Evolutionary conservation across 2,113 vertebrate genomes (phyloP), one percentile per base, ranked within the genome.

Genomic region (Falcunculus frontatus): DNA sequence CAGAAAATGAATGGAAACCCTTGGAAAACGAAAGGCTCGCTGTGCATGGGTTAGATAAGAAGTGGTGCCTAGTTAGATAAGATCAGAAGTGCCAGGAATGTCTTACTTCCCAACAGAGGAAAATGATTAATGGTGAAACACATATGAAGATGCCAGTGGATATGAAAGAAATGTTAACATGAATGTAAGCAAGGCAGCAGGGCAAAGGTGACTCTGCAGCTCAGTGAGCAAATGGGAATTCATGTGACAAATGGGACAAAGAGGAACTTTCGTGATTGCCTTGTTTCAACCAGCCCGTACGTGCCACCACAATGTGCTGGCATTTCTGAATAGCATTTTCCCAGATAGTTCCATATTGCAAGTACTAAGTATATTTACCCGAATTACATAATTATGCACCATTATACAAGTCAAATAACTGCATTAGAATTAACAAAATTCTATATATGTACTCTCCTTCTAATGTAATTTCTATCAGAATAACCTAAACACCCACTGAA

Each of bases 331-430:
- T 2, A 87, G 20, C 32, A 9, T 52, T 72, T 92, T 91, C 73
- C 22, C 59, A 91, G 29, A 37, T 57, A 44, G 57, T 21, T 96
- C 52, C 84, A 59, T 73, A 65, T 65, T 82, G 41, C 86, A 93
- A 95, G 75, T 84, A 57, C 68, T 80, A 70, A 79, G 52, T 65
- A 49, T 90, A 96, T 98, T 94, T 96, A 72, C 84, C 75, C 11
- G 4, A 93, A 89, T 96, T 96, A 86, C 69, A 88, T 93, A 92
- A 95, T 95, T 80, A 94, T 39, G 64, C 72, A 18, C 87, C 63
- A 85, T 98, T 97, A 91, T 94, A 84, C 37, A 79, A 85, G 65
- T 39, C 46, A 94, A 95, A 60, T 82, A 96, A 96, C 90, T 90
- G 76, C 90, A 72, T 89, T 74, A 90, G 74, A 96, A 96, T 78